Conservation (phyloP, 2,797 vertebrate genomes). For the Setipinna tenuifilis region DNA sequence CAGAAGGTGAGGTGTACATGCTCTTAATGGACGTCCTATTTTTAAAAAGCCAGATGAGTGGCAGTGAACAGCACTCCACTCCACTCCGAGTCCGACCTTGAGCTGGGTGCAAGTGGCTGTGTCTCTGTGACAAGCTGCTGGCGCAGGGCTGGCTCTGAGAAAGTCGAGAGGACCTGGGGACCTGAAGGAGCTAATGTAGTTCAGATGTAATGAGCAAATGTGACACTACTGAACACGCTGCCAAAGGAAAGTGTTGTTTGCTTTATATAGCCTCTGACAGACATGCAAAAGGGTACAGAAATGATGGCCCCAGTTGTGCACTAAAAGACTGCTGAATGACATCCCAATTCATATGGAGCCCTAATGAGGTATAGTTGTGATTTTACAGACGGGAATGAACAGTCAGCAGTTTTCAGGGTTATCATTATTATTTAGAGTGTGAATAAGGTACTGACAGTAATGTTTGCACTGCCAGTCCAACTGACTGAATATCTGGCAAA, state of each 20-base stretch:
- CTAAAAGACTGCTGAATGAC: neutral
- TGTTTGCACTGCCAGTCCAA: no score
- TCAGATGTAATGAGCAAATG: neutral
- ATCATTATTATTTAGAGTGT: no score
- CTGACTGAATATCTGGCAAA: no score
- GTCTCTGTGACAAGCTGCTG: no score
- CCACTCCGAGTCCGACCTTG: no score
- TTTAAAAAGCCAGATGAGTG: neutral
- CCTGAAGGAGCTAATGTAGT: neutral
- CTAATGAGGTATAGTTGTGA: neutral
- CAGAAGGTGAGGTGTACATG: neutral
- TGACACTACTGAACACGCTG: neutral
- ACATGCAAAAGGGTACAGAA: neutral
- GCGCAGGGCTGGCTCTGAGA: no score
- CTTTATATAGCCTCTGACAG: no score
- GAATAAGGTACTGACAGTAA: no score
- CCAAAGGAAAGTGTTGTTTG: no score
- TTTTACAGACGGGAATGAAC: neutral
- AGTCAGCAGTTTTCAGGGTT: no score
- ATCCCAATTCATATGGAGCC: neutral
- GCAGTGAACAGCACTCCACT: no score
- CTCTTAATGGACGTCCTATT: neutral
- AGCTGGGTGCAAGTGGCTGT: no score
- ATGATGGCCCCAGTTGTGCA: neutral
- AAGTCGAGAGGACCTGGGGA: neutral